These are phyloP conservation scores for Gobio occitaniae DNA, from an alignment of 2,797 vertebrate genomes.

Conservation along the genomic window DNA sequence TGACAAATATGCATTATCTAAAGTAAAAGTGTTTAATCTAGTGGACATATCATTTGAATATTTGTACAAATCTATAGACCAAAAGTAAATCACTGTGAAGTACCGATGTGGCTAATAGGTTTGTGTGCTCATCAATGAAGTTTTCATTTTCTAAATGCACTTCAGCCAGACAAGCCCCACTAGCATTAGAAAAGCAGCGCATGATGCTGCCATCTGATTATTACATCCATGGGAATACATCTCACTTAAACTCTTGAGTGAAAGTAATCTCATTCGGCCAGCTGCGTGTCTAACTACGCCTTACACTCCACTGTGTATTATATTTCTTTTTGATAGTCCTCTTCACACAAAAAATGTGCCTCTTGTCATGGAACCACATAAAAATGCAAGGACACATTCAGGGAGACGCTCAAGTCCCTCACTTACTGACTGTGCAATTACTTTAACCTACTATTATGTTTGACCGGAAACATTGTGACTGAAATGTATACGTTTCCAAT, in stretches of 20 bases:
- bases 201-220: constrained; percentile 37
- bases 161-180: constrained; percentile 27
- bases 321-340: constrained; percentile 10
- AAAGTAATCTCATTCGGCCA: constrained; percentile 46
- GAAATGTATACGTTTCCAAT: not conserved
- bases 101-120: constrained; percentile 14
- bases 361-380: not conserved
- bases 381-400: constrained; percentile 32
- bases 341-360: not conserved
- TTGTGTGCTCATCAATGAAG: constrained; percentile 28
- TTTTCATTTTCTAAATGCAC: constrained; percentile 51
- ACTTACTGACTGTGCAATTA: not conserved
- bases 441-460: not conserved
- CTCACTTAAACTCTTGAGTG: constrained; percentile 43
- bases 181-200: constrained; percentile 13
- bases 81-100: constrained; percentile 18
- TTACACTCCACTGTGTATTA: constrained; percentile 18
- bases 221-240: constrained; percentile 25
- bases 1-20: constrained; percentile 60
- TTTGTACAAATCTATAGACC: constrained; percentile 16
- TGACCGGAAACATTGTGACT: not conserved
- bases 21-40: constrained; percentile 25
- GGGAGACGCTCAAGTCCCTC: not conserved
- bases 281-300: constrained; percentile 17
- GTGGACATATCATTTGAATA: not conserved